Conservation (phyloP, 92 coral and sea anemone genomes). For the Actinostola sp. region DNA sequence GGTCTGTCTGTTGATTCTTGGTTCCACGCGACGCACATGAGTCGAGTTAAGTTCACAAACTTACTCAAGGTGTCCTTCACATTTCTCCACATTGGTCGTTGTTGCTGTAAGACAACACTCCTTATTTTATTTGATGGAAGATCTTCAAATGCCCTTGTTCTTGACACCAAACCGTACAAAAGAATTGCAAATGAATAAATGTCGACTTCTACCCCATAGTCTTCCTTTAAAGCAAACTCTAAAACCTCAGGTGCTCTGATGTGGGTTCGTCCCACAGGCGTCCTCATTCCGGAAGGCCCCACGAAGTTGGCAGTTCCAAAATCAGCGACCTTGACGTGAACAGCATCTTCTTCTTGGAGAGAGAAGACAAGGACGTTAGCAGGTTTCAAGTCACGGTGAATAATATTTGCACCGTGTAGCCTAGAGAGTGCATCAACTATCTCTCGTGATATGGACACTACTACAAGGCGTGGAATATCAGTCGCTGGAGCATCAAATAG, state of each 20-base stretch:
- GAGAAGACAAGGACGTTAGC: slow-evolving; percentile 66
- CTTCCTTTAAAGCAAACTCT: slow-evolving; percentile 53
- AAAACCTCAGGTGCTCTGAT: slow-evolving; percentile 77
- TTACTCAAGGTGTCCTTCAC: slow-evolving; percentile 25
- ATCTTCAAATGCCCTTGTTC: slow-evolving; percentile 53
- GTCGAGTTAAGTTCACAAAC: slow-evolving; percentile 38
- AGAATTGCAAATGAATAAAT: slow-evolving; percentile 69
- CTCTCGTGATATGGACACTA: slow-evolving; percentile 54
- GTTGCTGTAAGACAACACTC: slow-evolving; percentile 6
- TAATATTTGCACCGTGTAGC: slow-evolving; percentile 53
- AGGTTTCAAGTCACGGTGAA: slow-evolving; percentile 74
- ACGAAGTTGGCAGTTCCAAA: slow-evolving; percentile 76
- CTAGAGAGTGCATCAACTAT: slow-evolving; percentile 61
- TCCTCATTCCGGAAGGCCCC: slow-evolving; percentile 54
- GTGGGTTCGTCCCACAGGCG: slow-evolving; percentile 49
- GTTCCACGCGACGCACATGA: slow-evolving; percentile 46
- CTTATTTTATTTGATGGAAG: slow-evolving; percentile 10
- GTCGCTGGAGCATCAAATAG: slow-evolving; percentile 37
- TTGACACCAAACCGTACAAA: slow-evolving; percentile 57
- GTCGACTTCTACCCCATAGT: slow-evolving; percentile 64
- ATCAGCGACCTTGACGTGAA: slow-evolving; percentile 70
- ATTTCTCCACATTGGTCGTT: slow-evolving; percentile 48
- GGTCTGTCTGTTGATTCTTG: slow-evolving; percentile 41
- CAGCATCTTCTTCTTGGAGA: slow-evolving; percentile 43
- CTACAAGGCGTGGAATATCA: slow-evolving; percentile 52